phyloP scores from a whole-genome alignment of 2,888 invertebrate genomes.

The Iphiclides podalirius region DNA sequence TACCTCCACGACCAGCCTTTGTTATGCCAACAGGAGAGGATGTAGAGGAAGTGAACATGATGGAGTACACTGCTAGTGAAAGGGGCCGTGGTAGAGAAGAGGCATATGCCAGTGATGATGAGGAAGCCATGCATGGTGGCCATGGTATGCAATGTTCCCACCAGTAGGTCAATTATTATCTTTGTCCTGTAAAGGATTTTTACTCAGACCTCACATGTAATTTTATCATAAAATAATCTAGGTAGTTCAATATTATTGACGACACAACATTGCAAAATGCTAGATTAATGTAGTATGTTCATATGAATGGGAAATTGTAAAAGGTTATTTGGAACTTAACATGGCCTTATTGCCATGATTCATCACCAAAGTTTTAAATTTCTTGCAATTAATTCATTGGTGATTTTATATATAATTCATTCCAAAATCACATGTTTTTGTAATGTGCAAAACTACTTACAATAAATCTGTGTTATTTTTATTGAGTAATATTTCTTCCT shows the following conservation, averaged over 20 bases:
- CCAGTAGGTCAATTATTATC: conserved; percentile 81
- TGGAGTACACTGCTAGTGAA: conserved; percentile 85
- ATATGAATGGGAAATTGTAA: conserved; percentile 11
- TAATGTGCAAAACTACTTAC: conserved; percentile 16
- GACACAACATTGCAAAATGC: conserved; percentile 41
- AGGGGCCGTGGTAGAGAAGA: conserved; percentile 80
- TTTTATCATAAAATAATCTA: conserved; percentile 52
- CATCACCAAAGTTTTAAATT: conserved; percentile 13
- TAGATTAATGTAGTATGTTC: conserved; percentile 33
- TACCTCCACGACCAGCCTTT: conserved; percentile 86
- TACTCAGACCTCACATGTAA: conserved; percentile 68
- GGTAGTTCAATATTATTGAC: conserved; percentile 55
- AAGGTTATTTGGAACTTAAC: neutral
- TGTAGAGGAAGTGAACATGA: conserved; percentile 92
- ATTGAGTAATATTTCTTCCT: conserved; percentile 15
- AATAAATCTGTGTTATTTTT: conserved; percentile 16
- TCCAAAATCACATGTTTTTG: conserved; percentile 30
- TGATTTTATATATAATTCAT: conserved; percentile 33
- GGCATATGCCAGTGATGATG: conserved; percentile 86
- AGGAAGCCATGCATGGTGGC: conserved; percentile 77
- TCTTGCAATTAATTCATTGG: conserved; percentile 19
- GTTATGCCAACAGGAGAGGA: conserved; percentile 88
- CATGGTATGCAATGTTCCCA: conserved; percentile 89
- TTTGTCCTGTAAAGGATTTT: conserved; percentile 43
- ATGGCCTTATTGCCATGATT: neutral